Conservation (phyloP, 2,113 vertebrate genomes). For the Poeciliopsis turrubarensis region DNA sequence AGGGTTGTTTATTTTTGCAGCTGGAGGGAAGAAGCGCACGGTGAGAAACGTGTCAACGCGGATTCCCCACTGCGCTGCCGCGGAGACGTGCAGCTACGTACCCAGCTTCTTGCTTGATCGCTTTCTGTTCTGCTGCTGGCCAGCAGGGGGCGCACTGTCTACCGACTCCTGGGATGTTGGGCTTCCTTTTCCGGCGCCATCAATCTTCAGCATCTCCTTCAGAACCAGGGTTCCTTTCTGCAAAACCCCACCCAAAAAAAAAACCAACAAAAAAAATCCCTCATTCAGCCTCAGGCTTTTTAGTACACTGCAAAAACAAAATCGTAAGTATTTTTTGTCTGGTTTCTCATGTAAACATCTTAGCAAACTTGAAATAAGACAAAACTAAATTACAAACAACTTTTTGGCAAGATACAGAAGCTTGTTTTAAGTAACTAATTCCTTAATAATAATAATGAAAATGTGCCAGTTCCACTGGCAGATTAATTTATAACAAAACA, state of each 20-base stretch:
- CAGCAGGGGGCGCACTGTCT: slow-evolving; percentile 70
- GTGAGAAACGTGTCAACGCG: not conserved
- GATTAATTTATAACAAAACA: no score
- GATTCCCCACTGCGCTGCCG: not conserved
- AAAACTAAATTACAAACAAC: no score
- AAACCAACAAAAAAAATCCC: not conserved
- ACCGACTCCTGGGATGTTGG: slow-evolving; percentile 59
- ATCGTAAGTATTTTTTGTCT: no score
- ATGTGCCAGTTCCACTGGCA: no score
- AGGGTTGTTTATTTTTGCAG: slow-evolving; percentile 84
- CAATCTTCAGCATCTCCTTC: slow-evolving; percentile 98
- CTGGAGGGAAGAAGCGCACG: slow-evolving; percentile 63
- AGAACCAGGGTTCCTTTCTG: slow-evolving; percentile 96
- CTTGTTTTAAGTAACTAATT: no score
- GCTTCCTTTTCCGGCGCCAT: slow-evolving; percentile 80
- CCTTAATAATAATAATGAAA: no score
- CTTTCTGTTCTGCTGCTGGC: slow-evolving; percentile 79
- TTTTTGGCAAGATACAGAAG: no score
- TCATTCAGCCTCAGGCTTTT: not conserved
- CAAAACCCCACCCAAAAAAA: slow-evolving; percentile 4
- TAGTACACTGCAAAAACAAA: not conserved
- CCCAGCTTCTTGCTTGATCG: slow-evolving; percentile 88
- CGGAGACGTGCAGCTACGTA: slow-evolving; percentile 49
- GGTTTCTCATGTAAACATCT: no score
- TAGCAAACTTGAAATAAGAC: no score